Evolutionary conservation across 2,113 vertebrate species (phyloP).

Genomic region (Camelus dromedarius): DNA sequence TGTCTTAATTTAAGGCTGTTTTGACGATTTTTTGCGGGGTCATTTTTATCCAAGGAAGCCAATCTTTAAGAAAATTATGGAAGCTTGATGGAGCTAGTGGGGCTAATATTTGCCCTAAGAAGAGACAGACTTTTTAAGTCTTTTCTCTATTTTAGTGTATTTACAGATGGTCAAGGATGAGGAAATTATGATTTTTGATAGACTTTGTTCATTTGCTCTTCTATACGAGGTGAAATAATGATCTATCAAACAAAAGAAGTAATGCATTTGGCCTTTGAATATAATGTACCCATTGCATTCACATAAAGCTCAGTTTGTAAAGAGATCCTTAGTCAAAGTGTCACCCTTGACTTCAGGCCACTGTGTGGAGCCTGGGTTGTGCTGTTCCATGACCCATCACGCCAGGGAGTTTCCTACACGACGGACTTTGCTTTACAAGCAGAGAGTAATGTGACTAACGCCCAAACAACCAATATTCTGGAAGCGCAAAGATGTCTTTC

Average conservation of each 20-base stretch:
- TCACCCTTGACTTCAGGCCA: slow-evolving; percentile 47
- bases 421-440: neutral
- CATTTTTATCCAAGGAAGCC: slow-evolving; percentile 19
- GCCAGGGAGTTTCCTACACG: neutral
- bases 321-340: slow-evolving; percentile 30
- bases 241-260: slow-evolving; percentile 64
- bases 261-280: slow-evolving; percentile 59
- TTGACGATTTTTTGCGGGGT: neutral
- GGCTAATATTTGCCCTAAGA: neutral
- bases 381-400: neutral
- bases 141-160: slow-evolving; percentile 4
- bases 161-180: slow-evolving; percentile 34
- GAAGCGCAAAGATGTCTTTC: neutral
- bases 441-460: neutral
- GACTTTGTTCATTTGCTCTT: slow-evolving; percentile 57
- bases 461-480: slow-evolving; percentile 52
- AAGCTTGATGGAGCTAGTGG: neutral
- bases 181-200: slow-evolving; percentile 67
- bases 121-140: neutral
- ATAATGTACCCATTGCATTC: slow-evolving; percentile 42
- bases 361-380: slow-evolving; percentile 44
- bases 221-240: slow-evolving; percentile 60
- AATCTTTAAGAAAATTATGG: slow-evolving; percentile 35
- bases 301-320: slow-evolving; percentile 48
- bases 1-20: neutral